A percentile compares a stretch with the other conserved stretches of the same genome.
Evolutionary conservation across 1,140 invertebrate genomes (phyloP).

Genomic region (Colletes gigas): DNA sequence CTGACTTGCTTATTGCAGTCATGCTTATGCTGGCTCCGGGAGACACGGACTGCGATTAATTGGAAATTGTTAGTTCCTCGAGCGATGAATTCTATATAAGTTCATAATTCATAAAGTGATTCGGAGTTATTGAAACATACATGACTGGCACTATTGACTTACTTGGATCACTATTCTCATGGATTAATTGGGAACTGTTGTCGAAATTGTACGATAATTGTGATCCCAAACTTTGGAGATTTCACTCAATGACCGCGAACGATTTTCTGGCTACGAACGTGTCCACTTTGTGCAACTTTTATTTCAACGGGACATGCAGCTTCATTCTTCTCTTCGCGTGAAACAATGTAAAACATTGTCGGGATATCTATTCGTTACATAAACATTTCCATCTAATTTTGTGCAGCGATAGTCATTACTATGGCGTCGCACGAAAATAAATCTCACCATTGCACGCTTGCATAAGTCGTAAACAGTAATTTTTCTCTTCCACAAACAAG

Average conservation of each 20-base stretch:
- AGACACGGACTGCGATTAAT: constrained; percentile 16
- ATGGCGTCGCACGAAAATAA: constrained; percentile 48
- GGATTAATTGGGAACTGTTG: background rate
- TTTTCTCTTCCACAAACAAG: constrained; percentile 21
- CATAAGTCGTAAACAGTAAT: constrained; percentile 45
- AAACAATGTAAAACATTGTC: constrained; percentile 14
- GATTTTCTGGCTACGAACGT: too few relatives aligned
- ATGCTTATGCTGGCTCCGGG: background rate
- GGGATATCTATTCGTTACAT: constrained; percentile 50
- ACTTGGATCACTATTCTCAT: background rate
- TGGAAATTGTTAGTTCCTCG: constrained; percentile 14
- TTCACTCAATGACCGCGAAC: too few relatives aligned
- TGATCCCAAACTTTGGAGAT: too few relatives aligned
- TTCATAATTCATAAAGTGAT: background rate
- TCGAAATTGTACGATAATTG: too few relatives aligned
- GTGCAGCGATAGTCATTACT: constrained; percentile 14
- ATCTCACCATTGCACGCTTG: constrained; percentile 34
- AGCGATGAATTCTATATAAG: background rate
- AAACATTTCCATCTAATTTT: constrained; percentile 63
- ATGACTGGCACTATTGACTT: background rate
- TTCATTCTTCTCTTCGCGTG: background rate
- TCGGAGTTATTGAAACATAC: background rate
- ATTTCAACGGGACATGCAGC: constrained; percentile 7
- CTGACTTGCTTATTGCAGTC: background rate
- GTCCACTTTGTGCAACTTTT: background rate